Evolutionary conservation across 2,113 vertebrate species (phyloP), one percentile per base, ranked within the genome.

Genomic region (Cyanoramphus novaezelandiae): DNA sequence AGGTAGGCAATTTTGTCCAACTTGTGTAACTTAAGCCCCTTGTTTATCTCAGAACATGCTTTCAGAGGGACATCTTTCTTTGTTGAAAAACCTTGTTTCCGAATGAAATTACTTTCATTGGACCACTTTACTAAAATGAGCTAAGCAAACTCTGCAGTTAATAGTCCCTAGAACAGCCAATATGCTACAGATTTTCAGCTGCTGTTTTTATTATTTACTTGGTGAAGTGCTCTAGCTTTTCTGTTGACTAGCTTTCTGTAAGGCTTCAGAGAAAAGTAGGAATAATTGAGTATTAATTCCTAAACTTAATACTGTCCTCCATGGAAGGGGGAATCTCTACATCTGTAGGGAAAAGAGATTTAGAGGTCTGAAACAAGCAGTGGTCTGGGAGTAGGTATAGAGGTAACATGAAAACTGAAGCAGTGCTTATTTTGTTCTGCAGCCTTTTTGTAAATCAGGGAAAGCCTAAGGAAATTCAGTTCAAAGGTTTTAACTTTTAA

Each of bases 1-100:
- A 99, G 98, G 99, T 99, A 85, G 57, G 96, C 25, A 15, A 52
- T 72, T 72, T 72, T 50, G 25, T 85, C 18, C 25, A 55, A 63
- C 55, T 52, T 25, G 7, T 68, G 12, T 29, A 43, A 33, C 31
- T 71, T 47, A 3, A 64, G 17, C 13, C 16, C 18, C 60, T 60
- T 75, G 6, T 46, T 76, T 55, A 5, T 50, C 12, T 62, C 1
- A 0, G 33, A 44, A 47, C 0, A 1, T 35, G 39, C 17, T 88
- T 92, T 88, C 4, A 31, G 47, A 71, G 44, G 14, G 21, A n/a
- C 33, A 12, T 63, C 16, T 92, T 43, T 60, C 25, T 88, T 41
- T 52, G 23, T 52, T 75, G 43, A 59, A 33, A 39, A 78, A 50
- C 3, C 3, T 37, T 77, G 14, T 76, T 93, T 93, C 62, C 10